phyloP scores from a whole-genome alignment of 2,888 invertebrate genomes.

The Hoplodrina ambigua region DNA sequence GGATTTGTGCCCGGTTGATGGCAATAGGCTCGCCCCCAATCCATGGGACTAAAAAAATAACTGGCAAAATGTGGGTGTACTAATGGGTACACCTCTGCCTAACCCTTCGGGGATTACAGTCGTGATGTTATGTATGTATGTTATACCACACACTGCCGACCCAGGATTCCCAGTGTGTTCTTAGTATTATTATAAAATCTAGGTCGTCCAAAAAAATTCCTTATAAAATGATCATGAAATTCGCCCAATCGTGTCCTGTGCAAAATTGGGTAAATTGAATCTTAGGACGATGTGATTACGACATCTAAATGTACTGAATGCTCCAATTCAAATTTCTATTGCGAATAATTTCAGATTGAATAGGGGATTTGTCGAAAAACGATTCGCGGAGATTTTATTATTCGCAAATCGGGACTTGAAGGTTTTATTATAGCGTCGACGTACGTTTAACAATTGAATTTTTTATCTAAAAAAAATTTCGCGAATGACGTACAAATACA shows the following conservation, averaged over 20 bases:
- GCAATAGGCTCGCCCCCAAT: too few relatives aligned
- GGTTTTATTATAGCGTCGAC: constrained; percentile 47
- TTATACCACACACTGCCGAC: too few relatives aligned
- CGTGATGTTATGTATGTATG: too few relatives aligned
- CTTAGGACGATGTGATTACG: constrained; percentile 72
- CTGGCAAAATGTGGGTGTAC: too few relatives aligned
- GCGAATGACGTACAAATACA: constrained; percentile 2
- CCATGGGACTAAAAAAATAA: too few relatives aligned
- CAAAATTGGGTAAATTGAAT: constrained; percentile 73
- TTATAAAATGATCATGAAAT: constrained; percentile 59
- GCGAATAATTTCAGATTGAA: constrained; percentile 73
- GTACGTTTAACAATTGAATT: constrained; percentile 47
- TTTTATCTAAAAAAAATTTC: background rate
- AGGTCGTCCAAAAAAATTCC: constrained; percentile 19
- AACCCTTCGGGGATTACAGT: too few relatives aligned
- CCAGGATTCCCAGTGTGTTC: too few relatives aligned
- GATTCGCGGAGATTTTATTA: constrained; percentile 73
- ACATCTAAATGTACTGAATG: constrained; percentile 69
- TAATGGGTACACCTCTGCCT: too few relatives aligned
- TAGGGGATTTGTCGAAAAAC: constrained; percentile 69
- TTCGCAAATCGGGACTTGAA: constrained; percentile 62
- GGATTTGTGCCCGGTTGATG: too few relatives aligned
- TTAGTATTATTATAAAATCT: constrained; percentile 3
- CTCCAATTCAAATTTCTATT: constrained; percentile 74
- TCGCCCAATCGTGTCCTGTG: constrained; percentile 59